A percentile compares a stretch with the other conserved stretches of the same genome.
Conservation (phyloP, 2,113 vertebrate species). For the Ochotona curzoniae region DNA sequence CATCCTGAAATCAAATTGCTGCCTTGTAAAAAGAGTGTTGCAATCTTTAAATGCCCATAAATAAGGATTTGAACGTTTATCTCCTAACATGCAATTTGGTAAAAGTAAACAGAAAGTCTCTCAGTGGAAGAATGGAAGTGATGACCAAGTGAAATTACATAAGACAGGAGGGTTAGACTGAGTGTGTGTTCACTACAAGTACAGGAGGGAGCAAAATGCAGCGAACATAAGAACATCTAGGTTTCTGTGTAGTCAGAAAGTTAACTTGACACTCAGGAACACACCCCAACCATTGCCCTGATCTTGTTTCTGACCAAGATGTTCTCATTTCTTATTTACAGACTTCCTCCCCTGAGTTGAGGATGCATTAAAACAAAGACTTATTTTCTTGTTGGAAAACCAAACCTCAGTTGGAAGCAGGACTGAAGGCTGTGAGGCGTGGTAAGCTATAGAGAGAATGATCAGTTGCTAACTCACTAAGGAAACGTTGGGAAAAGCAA, state of each 20-base stretch:
- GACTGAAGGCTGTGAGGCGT: neutral
- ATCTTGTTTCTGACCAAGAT: neutral
- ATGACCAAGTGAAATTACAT: constrained; percentile 50
- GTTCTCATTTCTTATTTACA: neutral
- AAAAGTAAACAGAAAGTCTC: constrained; percentile 71
- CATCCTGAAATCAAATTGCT: constrained; percentile 65
- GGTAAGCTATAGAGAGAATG: fast-evolving
- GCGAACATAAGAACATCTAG: neutral
- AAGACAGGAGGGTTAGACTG: neutral
- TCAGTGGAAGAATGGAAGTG: constrained; percentile 59
- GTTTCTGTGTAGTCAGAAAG: neutral
- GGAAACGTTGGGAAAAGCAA: neutral
- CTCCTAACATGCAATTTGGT: constrained; percentile 55
- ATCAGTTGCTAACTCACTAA: neutral
- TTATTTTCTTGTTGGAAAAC: neutral
- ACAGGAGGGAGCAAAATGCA: neutral
- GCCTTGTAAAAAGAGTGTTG: constrained; percentile 76
- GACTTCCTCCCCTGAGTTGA: neutral
- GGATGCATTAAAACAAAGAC: neutral
- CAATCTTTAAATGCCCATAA: constrained; percentile 73
- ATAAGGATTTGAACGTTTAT: constrained; percentile 69
- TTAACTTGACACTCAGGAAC: neutral
- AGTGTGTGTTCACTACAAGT: neutral
- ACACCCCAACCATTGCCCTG: neutral
- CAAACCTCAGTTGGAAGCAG: neutral